A percentile compares a stretch with the other conserved stretches of the same genome.
These are phyloP conservation scores for Disparrhopalites patrizii DNA, from an alignment of 2,888 invertebrate species.

Conservation along the genomic window DNA sequence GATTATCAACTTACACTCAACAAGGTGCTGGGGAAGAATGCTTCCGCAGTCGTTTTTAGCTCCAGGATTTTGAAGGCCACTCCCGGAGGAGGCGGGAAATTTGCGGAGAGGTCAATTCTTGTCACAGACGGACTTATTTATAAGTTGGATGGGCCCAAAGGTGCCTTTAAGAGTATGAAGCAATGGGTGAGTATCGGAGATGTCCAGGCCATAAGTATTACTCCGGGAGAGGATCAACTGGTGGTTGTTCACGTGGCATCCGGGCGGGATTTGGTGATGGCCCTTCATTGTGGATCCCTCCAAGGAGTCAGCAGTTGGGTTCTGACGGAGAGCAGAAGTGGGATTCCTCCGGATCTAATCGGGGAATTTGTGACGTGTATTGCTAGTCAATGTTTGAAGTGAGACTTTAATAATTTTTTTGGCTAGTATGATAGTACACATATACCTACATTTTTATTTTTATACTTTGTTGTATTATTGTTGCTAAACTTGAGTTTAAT, in stretches of 20 bases:
- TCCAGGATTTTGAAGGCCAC: constrained; percentile 65
- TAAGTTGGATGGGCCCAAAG: constrained; percentile 77
- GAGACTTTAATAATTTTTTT: constrained; percentile 19
- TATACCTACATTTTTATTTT: no score
- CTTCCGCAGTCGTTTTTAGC: constrained; percentile 54
- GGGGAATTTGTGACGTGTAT: constrained; percentile 47
- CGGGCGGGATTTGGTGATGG: constrained; percentile 85
- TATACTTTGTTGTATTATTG: no score
- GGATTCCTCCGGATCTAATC: constrained; percentile 46
- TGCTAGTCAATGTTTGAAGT: constrained; percentile 43
- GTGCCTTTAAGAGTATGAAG: constrained; percentile 74
- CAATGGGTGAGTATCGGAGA: constrained; percentile 75
- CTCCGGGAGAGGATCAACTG: constrained; percentile 80
- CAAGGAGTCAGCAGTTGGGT: constrained; percentile 48
- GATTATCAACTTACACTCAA: constrained; percentile 65
- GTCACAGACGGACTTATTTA: constrained; percentile 79
- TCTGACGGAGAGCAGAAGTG: constrained; percentile 38
- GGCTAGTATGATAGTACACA: no score
- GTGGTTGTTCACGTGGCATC: constrained; percentile 79
- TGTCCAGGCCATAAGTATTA: constrained; percentile 63
- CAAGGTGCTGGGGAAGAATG: constrained; percentile 63
- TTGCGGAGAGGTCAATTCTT: constrained; percentile 81
- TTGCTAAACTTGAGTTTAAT: constrained; percentile 43
- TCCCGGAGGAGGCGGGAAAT: constrained; percentile 48
- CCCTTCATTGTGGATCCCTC: constrained; percentile 55